These are phyloP conservation scores for Crocuta crocuta DNA, from an alignment of 2,113 vertebrate genomes.

Conservation along the genomic window DNA sequence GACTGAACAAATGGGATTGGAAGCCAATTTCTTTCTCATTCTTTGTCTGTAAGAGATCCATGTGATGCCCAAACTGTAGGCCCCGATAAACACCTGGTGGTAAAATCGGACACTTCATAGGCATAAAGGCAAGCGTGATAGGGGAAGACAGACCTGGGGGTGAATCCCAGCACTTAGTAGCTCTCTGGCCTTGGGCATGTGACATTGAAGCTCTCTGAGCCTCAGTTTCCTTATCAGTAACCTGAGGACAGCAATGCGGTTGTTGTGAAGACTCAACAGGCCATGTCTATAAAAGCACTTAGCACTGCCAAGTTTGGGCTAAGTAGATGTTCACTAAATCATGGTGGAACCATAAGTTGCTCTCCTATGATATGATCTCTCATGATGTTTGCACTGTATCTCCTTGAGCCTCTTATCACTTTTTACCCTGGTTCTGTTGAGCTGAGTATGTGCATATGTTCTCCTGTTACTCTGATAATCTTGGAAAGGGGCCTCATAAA, in stretches of 20 bases:
- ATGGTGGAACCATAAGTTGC: background rate
- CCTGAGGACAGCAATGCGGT: background rate
- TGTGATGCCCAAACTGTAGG: background rate
- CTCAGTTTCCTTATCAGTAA: background rate
- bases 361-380: background rate
- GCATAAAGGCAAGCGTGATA: background rate
- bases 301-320: background rate
- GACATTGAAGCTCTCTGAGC: background rate
- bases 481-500: background rate
- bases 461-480: background rate
- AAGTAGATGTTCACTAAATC: background rate
- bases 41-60: background rate
- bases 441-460: background rate
- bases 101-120: background rate
- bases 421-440: background rate
- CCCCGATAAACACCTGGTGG: background rate
- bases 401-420: background rate
- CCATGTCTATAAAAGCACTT: background rate
- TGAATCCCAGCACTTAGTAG: background rate
- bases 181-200: background rate
- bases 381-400: background rate
- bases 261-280: background rate
- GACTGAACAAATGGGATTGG: background rate
- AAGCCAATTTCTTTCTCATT: background rate
- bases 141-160: background rate